phyloP scores from a whole-genome alignment of 2,113 vertebrate genomes.

The Sterrhoptilus dennistouni region DNA sequence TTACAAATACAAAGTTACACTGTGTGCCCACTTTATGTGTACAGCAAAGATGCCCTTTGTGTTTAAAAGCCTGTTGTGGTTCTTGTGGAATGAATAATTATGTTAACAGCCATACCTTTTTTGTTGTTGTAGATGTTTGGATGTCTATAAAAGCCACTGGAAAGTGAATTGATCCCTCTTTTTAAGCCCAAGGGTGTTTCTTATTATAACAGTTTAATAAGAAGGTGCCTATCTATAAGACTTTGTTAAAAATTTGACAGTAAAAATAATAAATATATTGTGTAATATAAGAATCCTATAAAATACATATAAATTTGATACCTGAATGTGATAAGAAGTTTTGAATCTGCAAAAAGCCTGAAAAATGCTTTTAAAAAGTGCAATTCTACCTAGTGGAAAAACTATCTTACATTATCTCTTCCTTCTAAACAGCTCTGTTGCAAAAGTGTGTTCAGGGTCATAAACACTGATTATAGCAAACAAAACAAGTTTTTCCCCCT shows the following conservation, averaged over 20 bases:
- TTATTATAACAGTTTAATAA: background rate
- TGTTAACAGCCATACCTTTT: background rate
- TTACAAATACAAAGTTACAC: background rate
- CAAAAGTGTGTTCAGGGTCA: background rate
- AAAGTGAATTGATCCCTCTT: conserved; percentile 23
- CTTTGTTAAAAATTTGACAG: background rate
- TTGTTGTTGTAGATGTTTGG: background rate
- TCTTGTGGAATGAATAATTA: conserved; percentile 7
- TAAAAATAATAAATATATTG: background rate
- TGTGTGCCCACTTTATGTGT: background rate
- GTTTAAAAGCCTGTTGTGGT: background rate
- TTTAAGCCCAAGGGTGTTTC: conserved; percentile 20
- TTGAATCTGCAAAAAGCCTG: background rate
- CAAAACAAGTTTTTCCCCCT: background rate
- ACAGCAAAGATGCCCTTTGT: background rate
- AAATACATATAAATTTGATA: background rate
- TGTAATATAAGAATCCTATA: background rate
- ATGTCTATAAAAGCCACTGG: background rate
- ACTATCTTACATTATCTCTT: background rate
- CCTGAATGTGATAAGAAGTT: background rate
- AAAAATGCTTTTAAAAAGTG: conserved; percentile 1
- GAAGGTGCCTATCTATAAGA: background rate
- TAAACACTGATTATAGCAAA: background rate
- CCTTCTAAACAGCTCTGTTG: background rate
- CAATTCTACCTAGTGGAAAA: background rate